phyloP scores from a whole-genome alignment of 2,888 invertebrate genomes.

The Malthinus seriepunctatus region DNA sequence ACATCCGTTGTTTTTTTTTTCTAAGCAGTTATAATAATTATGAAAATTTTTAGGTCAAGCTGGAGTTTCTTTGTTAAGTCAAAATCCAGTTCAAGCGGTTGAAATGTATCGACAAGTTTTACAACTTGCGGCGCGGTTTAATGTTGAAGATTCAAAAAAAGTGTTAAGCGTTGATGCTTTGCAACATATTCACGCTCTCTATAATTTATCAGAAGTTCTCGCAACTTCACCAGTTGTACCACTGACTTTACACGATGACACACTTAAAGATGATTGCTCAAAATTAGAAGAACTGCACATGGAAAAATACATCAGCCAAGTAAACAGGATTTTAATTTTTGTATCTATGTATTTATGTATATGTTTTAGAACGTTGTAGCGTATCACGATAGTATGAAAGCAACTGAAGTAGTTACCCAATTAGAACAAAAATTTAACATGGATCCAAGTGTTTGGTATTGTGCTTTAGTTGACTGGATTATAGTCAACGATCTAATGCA shows the following conservation, averaged over 20 bases:
- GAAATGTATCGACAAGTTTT: slow-evolving; percentile 65
- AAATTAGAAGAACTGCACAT: slow-evolving; percentile 64
- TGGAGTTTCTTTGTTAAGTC: slow-evolving; percentile 62
- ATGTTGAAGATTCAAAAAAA: slow-evolving; percentile 40
- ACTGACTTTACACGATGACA: slow-evolving; percentile 58
- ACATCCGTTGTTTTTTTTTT: too few species aligned
- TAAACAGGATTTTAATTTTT: slow-evolving; percentile 16
- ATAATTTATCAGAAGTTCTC: slow-evolving; percentile 64
- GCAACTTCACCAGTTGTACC: slow-evolving; percentile 48
- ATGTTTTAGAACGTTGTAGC: slow-evolving; percentile 13
- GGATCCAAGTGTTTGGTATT: slow-evolving; percentile 52
- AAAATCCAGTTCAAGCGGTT: slow-evolving; percentile 60
- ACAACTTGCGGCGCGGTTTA: slow-evolving; percentile 51
- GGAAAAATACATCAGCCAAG: slow-evolving; percentile 49
- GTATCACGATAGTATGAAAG: slow-evolving; percentile 32
- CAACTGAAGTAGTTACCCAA: slow-evolving; percentile 30
- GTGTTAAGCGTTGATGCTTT: slow-evolving; percentile 65
- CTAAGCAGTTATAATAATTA: too few species aligned
- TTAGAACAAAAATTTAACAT: slow-evolving; percentile 39
- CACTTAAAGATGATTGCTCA: slow-evolving; percentile 56
- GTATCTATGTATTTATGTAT: slow-evolving; percentile 24
- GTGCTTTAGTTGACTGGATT: slow-evolving; percentile 49
- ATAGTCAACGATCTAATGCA: slow-evolving; percentile 37
- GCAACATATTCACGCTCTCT: slow-evolving; percentile 67
- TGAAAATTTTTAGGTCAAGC: slow-evolving; percentile 64